Conservation (phyloP, 2,888 invertebrate genomes). For the Hololepta plana region DNA sequence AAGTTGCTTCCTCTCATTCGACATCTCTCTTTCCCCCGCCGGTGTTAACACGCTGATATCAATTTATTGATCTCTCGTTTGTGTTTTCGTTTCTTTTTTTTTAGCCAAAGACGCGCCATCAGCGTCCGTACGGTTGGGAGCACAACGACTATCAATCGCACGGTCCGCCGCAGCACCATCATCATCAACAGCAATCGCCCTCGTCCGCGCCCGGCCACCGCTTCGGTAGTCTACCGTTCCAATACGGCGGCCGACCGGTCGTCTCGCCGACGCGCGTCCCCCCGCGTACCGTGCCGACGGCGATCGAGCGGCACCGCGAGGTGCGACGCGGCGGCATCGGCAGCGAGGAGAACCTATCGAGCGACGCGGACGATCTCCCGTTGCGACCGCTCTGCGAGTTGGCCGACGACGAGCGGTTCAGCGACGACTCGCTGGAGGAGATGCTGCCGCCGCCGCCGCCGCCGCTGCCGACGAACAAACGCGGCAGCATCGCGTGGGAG, state of each 20-base stretch:
- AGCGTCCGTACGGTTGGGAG: constrained; percentile 59
- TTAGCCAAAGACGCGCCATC: constrained; percentile 59
- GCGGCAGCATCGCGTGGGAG: constrained; percentile 76
- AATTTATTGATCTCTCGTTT: too few relatives aligned
- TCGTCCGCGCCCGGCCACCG: constrained; percentile 41
- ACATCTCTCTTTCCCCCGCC: too few relatives aligned
- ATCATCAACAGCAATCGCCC: constrained; percentile 26
- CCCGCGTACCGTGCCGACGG: constrained; percentile 50
- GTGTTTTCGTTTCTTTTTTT: constrained; percentile 16
- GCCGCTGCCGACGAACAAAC: constrained; percentile 38
- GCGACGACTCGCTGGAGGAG: constrained; percentile 71
- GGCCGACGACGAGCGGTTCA: constrained; percentile 48
- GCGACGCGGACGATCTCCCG: constrained; percentile 22
- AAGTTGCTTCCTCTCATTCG: too few relatives aligned
- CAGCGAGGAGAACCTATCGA: constrained; percentile 24
- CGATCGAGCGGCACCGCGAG: constrained; percentile 62
- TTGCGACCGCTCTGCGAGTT: constrained; percentile 30
- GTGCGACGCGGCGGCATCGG: constrained; percentile 38
- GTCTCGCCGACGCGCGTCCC: constrained; percentile 37
- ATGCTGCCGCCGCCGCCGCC: constrained; percentile 48
- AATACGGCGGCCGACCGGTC: constrained; percentile 38
- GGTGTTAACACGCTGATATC: too few relatives aligned
- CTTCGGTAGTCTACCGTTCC: constrained; percentile 50
- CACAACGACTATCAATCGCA: constrained; percentile 16
- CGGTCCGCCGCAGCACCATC: constrained; percentile 4